Base-by-base conservation (phyloP, 2,797 vertebrate species). In the Sebastes hubbsi region DNA sequence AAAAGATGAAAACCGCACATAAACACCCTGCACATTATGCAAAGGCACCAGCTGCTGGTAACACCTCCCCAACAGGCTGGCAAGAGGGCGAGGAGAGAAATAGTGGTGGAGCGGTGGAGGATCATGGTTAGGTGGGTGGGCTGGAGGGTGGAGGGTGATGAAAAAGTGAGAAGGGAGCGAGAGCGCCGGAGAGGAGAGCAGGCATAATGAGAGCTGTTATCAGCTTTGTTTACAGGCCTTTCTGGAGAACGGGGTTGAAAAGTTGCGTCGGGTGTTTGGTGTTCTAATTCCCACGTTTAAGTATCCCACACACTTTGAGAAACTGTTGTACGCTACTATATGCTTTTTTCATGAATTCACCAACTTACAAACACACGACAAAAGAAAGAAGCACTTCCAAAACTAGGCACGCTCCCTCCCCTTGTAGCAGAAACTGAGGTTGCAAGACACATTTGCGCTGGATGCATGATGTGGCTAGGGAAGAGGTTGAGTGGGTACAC, bases 11-110 rank as follows among this genome's bases (percentile, higher is more conserved):
- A 90, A 91, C 89, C 73, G 72, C 87, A 90, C 84, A 92, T 91
- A 92, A 93, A 95, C 94, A 95, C 91, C 93, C 94, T 78, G 81
- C 92, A 87, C 93, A 95, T 96, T 95, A 96, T 95, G 95, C 94
- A 95, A 95, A 96, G 91, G 83, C 91, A 94, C 94, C 95, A 96
- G 94, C 95, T 96, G 95, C 94, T 94, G 93, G 91, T 89, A 93
- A 95, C 95, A 94, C 95, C 95, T 95, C 94, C 92, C 91, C 88
- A 91, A 93, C 94, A 93, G 90, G 92, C 90, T 93, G 93, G 93
- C 89, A 88, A 86, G 90, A 92, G 91, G 88, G 91, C 85, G 89
- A 89, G 46, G 77, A 89, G 81, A 88, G 88, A 88, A 84, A 76
- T 68, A 69, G 66, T 82, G 82, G 55, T 74, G 55, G 72, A 60